Evolutionary conservation across 2,888 invertebrate species (phyloP).

Genomic region (Darwinula stevensoni): DNA sequence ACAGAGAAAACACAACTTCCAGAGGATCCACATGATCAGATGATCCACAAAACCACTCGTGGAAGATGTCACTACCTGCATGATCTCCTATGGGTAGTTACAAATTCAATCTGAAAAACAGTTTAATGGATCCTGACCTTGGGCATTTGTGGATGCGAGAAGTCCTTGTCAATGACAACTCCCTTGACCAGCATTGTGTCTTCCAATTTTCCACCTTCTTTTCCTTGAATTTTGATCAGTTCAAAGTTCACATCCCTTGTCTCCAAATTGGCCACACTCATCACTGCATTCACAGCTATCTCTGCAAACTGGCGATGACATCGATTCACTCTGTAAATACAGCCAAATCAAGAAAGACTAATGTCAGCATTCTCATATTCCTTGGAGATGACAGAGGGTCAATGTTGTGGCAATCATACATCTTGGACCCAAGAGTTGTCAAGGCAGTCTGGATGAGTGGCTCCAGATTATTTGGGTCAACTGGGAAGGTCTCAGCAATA

Average conservation of each 20-base stretch:
- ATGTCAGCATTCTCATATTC: not conserved
- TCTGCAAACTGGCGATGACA: slow-evolving; percentile 93
- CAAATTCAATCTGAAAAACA: not conserved
- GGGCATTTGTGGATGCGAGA: slow-evolving; percentile 99
- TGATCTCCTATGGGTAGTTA: not conserved
- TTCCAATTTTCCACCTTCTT: slow-evolving; percentile 85
- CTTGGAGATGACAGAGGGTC: not conserved
- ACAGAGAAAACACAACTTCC: too few species aligned
- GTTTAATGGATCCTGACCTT: slow-evolving; percentile 25
- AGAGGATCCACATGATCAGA: too few species aligned
- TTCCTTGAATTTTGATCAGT: slow-evolving; percentile 90
- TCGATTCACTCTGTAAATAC: slow-evolving; percentile 43
- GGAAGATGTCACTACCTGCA: too few species aligned
- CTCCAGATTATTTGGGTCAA: slow-evolving; percentile 50
- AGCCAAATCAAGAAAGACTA: slow-evolving; percentile 3
- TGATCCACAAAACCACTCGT: too few species aligned
- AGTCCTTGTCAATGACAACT: slow-evolving; percentile 91
- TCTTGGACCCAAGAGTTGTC: slow-evolving; percentile 95
- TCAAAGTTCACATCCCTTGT: slow-evolving; percentile 94
- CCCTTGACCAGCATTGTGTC: slow-evolving; percentile 88
- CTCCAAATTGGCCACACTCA: slow-evolving; percentile 80
- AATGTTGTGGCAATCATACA: slow-evolving; percentile 21
- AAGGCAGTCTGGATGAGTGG: slow-evolving; percentile 77
- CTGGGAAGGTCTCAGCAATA: slow-evolving; percentile 65
- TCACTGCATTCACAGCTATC: slow-evolving; percentile 88